Evolutionary conservation across 2,888 invertebrate species (phyloP).

Genomic region (Rhamphomyia laevipes): DNA sequence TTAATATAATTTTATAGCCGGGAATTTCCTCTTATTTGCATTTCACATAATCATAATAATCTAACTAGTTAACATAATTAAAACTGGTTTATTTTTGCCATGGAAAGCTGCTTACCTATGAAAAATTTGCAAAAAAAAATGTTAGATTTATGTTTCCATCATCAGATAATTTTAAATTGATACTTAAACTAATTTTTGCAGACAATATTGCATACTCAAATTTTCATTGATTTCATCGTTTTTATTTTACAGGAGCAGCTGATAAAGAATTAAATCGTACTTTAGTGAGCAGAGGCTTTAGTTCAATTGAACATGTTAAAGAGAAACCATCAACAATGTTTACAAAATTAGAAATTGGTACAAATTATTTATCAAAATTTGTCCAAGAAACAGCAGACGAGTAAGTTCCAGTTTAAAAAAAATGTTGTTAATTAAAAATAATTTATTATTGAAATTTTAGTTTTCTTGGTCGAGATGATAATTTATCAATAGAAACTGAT

Average conservation of each 20-base stretch:
- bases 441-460: not conserved
- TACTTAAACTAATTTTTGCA: too few species aligned
- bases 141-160: too few species aligned
- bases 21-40: too few species aligned
- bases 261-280: conserved; percentile 32
- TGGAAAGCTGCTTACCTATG: too few species aligned
- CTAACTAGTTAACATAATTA: too few species aligned
- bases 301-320: conserved; percentile 26
- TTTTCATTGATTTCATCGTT: conserved; percentile 5
- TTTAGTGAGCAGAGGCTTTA: conserved; percentile 30
- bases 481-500: conserved; percentile 11
- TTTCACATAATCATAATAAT: too few species aligned
- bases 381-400: conserved; percentile 32
- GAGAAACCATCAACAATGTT: conserved; percentile 36
- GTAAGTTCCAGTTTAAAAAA: conserved; percentile 31
- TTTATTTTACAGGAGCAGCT: conserved; percentile 29
- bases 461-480: conserved; percentile 27
- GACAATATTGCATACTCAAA: too few species aligned
- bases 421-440: not conserved
- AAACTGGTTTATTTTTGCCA: too few species aligned
- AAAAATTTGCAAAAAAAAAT: too few species aligned
- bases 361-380: conserved; percentile 32
- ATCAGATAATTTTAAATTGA: too few species aligned
- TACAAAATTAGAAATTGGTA: conserved; percentile 35
- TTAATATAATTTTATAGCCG: too few species aligned